Evolutionary conservation across 2,113 vertebrate genomes (phyloP), one percentile per base, ranked within the genome.

Genomic region (Chaetorhynchus papuensis): DNA sequence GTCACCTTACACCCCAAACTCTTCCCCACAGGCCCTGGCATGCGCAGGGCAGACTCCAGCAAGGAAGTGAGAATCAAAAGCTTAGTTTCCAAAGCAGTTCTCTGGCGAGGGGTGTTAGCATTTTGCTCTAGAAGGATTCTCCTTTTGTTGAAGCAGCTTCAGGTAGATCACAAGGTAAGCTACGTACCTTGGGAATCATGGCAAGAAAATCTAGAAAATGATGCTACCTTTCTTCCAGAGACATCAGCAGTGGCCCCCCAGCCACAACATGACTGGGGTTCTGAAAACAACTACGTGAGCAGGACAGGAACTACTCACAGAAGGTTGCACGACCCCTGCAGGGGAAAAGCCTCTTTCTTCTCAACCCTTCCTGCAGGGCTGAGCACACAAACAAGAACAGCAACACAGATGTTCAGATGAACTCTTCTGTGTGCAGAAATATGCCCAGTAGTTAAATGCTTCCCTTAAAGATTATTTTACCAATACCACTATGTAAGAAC

Each of bases 221-320:
- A 72, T 4, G 1, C 22, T 50, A 20, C 31, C 23, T 76, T 81
- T 68, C 28, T 68, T 61, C n/a, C 65, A 63, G 1, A 10, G 33
- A 39, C 4, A 2, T 14, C 74, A 89, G 42, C 64, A 78, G 16
- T 27, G 50, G 19, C 14, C 3, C 10, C 74, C 5, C 22, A 87
- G 13, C 27, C 52, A 88, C 27, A 72, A 23, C 20, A 37, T 8
- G 17, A 75, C 22, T 23, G 5, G 1, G 9, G 22, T 37, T 71
- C 42, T 80, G 44, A 52, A 59, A 80, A 31, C 41, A 79, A 12
- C 45, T 6, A 6, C 0, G 0, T 2, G 10, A 77, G 21, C 44
- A 54, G 18, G 49, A 41, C n/a, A 56, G 49, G 24, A 88, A 71
- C 22, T 41, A 52, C 61, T 89, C 42, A 26, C 53, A 87, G n/a